Evolutionary conservation across 2,113 vertebrate species (phyloP).

Genomic region (Aldabrachelys gigantea): DNA sequence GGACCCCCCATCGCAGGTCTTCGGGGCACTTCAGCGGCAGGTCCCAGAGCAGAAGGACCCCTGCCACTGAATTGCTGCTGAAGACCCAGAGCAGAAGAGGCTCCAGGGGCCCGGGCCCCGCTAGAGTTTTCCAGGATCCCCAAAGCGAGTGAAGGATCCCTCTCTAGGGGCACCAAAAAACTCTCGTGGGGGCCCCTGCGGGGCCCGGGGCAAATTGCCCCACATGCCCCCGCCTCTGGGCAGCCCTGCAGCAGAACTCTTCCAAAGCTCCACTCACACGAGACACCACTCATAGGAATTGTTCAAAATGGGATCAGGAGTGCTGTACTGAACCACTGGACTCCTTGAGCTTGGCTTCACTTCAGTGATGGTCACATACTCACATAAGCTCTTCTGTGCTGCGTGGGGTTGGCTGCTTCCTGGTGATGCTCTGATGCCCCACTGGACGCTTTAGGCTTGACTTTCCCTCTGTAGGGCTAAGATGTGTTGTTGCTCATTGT

Average conservation of each 20-base stretch:
- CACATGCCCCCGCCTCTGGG: too few relatives aligned
- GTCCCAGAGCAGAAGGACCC: too few relatives aligned
- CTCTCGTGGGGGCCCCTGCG: too few relatives aligned
- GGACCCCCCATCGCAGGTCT: too few relatives aligned
- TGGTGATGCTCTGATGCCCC: neutral
- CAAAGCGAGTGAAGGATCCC: too few relatives aligned
- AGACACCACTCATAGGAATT: neutral
- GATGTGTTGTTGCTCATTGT: neutral
- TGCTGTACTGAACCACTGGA: neutral
- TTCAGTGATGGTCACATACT: neutral
- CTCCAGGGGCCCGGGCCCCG: too few relatives aligned
- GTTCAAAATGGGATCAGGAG: neutral
- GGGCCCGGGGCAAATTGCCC: too few relatives aligned
- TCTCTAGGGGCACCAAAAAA: too few relatives aligned
- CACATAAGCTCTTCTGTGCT: neutral
- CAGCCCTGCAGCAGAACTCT: neutral
- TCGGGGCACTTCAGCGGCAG: too few relatives aligned
- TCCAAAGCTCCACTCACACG: neutral
- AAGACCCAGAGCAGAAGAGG: too few relatives aligned
- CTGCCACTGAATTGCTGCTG: too few relatives aligned
- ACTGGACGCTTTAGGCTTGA: accelerated
- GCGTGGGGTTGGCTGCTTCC: neutral
- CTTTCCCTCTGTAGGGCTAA: neutral
- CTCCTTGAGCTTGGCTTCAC: neutral
- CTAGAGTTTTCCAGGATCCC: too few relatives aligned